Percentiles rank a stretch among this genome's conserved stretches.
Conservation (phyloP, 2,113 vertebrate species). For the Climacteris rufus region DNA sequence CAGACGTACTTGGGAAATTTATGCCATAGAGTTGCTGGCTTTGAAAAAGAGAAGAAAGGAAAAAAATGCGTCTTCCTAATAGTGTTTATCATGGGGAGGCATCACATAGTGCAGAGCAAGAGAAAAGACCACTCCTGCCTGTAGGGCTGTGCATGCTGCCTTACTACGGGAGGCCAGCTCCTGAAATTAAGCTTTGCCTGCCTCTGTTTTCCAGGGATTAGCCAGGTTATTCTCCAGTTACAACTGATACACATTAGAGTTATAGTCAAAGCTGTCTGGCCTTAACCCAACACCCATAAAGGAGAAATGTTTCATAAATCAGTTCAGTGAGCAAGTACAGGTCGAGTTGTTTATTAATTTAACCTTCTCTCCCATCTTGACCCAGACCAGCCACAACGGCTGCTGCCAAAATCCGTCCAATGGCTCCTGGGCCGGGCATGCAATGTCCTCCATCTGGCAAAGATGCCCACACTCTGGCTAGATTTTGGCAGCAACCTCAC, state of each 20-base stretch:
- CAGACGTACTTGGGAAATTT: background rate
- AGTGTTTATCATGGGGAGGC: background rate
- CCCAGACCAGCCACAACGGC: rapidly evolving
- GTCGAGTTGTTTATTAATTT: conserved; percentile 51
- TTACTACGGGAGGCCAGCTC: background rate
- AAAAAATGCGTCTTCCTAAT: background rate
- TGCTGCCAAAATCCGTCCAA: background rate
- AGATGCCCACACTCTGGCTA: background rate
- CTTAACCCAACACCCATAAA: background rate
- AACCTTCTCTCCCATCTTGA: background rate
- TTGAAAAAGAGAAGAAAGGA: conserved; percentile 29
- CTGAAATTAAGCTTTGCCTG: background rate
- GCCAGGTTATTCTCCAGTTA: background rate
- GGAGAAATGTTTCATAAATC: conserved; percentile 44
- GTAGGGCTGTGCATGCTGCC: rapidly evolving
- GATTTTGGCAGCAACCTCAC: background rate
- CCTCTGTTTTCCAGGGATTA: background rate
- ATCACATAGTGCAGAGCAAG: background rate
- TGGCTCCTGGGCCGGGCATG: background rate
- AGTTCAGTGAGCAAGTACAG: conserved; percentile 21
- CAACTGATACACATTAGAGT: background rate
- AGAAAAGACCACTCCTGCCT: background rate
- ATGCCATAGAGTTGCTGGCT: background rate
- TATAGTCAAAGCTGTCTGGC: background rate
- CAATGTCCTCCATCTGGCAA: background rate